Conservation (phyloP, 2,888 invertebrate species). For the Cephus nigrinus region DNA sequence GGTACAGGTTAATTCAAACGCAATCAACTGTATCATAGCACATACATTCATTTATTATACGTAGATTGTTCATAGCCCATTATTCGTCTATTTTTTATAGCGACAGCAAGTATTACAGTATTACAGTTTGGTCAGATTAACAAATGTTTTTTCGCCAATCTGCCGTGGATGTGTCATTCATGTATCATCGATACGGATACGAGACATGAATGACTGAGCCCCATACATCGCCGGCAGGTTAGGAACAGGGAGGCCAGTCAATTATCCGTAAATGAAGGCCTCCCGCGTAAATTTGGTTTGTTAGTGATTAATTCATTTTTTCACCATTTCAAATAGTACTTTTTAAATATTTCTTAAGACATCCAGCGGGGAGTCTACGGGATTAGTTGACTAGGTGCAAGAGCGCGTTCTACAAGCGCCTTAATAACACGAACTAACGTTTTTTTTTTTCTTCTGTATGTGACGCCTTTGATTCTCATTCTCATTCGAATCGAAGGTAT, state of each 20-base stretch:
- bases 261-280: slow-evolving; percentile 60
- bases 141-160: slow-evolving; percentile 56
- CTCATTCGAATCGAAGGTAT: background rate
- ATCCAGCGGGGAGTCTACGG: slow-evolving; percentile 58
- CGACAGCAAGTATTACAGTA: slow-evolving; percentile 62
- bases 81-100: slow-evolving; percentile 57
- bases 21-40: slow-evolving; percentile 45
- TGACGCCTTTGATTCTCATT: slow-evolving; percentile 30
- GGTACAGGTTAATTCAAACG: background rate
- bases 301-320: slow-evolving; percentile 29
- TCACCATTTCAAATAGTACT: slow-evolving; percentile 25
- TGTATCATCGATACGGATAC: slow-evolving; percentile 65
- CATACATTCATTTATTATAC: slow-evolving; percentile 65
- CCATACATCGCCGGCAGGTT: slow-evolving; percentile 68
- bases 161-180: slow-evolving; percentile 54
- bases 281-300: slow-evolving; percentile 46
- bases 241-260: slow-evolving; percentile 61
- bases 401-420: slow-evolving; percentile 61
- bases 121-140: slow-evolving; percentile 61
- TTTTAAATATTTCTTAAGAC: slow-evolving; percentile 52
- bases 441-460: slow-evolving; percentile 26
- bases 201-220: slow-evolving; percentile 70
- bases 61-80: slow-evolving; percentile 65
- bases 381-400: slow-evolving; percentile 58
- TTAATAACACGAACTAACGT: slow-evolving; percentile 41